These are phyloP conservation scores for Lota lota DNA, from an alignment of 2,113 vertebrate genomes.

Conservation along the genomic window DNA sequence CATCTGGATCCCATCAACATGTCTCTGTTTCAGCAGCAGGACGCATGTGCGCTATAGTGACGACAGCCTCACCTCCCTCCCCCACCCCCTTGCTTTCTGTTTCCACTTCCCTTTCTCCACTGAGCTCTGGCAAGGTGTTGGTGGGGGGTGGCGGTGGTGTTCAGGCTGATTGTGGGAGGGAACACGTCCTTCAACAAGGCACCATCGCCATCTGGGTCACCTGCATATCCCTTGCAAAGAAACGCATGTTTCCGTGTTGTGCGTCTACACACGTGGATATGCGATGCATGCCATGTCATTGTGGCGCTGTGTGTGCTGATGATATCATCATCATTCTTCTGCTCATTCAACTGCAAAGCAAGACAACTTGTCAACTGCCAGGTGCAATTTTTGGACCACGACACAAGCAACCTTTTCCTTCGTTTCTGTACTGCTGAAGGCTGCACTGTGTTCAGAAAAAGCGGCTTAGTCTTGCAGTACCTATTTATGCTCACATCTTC, in stretches of 20 bases:
- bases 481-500: constrained; percentile 25
- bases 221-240: background rate
- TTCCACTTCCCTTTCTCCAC: constrained; percentile 3
- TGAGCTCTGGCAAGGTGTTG: background rate
- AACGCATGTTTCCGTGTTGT: background rate
- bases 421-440: constrained; percentile 36
- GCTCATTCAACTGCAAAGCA: background rate
- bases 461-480: constrained; percentile 28
- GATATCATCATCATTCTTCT: too few relatives aligned
- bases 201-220: background rate
- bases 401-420: too few relatives aligned
- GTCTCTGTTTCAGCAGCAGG: constrained; percentile 22
- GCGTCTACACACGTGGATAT: too few relatives aligned
- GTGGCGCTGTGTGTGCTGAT: too few relatives aligned
- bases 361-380: constrained; percentile 7
- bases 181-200: too few relatives aligned
- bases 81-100: constrained; percentile 10
- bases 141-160: background rate
- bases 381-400: constrained; percentile 1
- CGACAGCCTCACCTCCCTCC: constrained; percentile 25
- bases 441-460: constrained; percentile 28
- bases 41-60: constrained; percentile 16
- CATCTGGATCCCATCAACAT: constrained; percentile 62
- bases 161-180: background rate
- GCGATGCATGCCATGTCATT: too few relatives aligned